phyloP scores from a whole-genome alignment of 2,888 invertebrate species.

The Oithona nana region DNA sequence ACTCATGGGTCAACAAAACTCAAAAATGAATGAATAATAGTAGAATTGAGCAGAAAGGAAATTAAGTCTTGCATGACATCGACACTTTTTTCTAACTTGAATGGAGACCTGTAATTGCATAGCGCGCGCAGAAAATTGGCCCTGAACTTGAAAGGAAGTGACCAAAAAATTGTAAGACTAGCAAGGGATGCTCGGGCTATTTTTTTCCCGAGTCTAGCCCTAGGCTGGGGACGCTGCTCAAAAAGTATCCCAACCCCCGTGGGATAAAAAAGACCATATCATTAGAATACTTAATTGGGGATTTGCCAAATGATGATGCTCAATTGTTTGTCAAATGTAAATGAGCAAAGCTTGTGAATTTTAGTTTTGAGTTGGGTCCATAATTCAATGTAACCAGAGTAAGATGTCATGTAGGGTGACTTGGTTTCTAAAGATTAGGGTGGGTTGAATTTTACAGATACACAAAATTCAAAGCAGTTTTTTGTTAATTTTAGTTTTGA shows the following conservation, averaged over 20 bases:
- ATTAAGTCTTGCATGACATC: background rate
- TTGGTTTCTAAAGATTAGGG: too few species aligned
- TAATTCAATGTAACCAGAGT: background rate
- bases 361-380: background rate
- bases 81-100: background rate
- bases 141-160: background rate
- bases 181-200: background rate
- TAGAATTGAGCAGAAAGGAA: too few species aligned
- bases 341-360: too few species aligned
- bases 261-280: background rate
- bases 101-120: too few species aligned
- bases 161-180: too few species aligned
- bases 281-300: background rate
- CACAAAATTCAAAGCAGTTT: too few species aligned
- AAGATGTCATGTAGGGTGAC: background rate
- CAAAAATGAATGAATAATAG: too few species aligned
- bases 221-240: too few species aligned
- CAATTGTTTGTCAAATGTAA: background rate
- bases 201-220: background rate
- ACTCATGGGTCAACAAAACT: too few species aligned
- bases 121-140: background rate
- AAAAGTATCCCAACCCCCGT: too few species aligned
- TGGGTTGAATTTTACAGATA: too few species aligned
- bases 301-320: background rate
- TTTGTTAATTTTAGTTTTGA: background rate